A percentile compares a stretch with the other conserved stretches of the same genome.
Evolutionary conservation across 2,888 invertebrate genomes (phyloP).

Genomic region (Abrostola triplasia): DNA sequence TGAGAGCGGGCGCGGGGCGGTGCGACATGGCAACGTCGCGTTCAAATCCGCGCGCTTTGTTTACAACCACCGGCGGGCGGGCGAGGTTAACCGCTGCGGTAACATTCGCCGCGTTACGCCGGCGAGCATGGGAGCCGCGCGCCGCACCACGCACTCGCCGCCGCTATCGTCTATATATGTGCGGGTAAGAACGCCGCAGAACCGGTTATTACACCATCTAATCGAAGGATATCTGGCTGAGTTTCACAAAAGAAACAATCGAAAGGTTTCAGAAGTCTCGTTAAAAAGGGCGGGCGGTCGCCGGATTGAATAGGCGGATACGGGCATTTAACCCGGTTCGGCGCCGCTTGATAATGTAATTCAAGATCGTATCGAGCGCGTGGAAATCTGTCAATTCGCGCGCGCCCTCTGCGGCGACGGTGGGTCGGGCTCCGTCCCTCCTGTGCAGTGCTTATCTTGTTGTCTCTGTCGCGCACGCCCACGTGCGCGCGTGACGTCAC

Average conservation of each 20-base stretch:
- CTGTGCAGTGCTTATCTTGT: slow-evolving; percentile 56
- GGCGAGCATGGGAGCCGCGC: slow-evolving; percentile 38
- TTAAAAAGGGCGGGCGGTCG: slow-evolving; percentile 43
- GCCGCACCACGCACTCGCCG: slow-evolving; percentile 41
- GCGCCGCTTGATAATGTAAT: slow-evolving; percentile 74
- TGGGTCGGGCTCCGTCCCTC: slow-evolving; percentile 60
- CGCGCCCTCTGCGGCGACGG: slow-evolving; percentile 71
- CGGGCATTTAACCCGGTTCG: slow-evolving; percentile 68
- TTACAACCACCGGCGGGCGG: slow-evolving; percentile 73
- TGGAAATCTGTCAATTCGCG: slow-evolving; percentile 82
- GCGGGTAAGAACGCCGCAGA: slow-evolving; percentile 39
- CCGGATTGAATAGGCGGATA: slow-evolving; percentile 61
- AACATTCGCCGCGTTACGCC: slow-evolving; percentile 57
- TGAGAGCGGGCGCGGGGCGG: slow-evolving; percentile 53
- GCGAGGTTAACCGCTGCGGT: slow-evolving; percentile 70
- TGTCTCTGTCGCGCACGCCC: slow-evolving; percentile 78
- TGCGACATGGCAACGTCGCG: slow-evolving; percentile 77
- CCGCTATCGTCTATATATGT: slow-evolving; percentile 43
- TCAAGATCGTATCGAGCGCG: slow-evolving; percentile 85
- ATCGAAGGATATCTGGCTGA: slow-evolving; percentile 38
- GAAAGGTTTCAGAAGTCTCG: slow-evolving; percentile 44
- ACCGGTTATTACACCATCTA: slow-evolving; percentile 54
- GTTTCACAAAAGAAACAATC: slow-evolving; percentile 49
- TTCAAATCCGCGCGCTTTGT: slow-evolving; percentile 77
- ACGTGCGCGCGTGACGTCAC: slow-evolving; percentile 85